Evolutionary conservation across 1,140 invertebrate species (phyloP).

Genomic region (Helicoverpa armigera): DNA sequence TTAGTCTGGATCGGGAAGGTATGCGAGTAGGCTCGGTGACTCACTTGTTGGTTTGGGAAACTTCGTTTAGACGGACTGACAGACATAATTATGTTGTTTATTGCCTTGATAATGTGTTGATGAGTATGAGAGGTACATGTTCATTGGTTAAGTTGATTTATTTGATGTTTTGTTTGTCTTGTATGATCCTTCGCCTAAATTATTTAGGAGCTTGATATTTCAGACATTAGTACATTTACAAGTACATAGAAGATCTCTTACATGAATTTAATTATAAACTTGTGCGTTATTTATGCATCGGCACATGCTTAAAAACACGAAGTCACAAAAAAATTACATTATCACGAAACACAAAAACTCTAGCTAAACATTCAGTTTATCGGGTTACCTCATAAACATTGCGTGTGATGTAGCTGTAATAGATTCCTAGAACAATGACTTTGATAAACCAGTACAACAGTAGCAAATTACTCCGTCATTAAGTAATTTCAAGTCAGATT

Average conservation of each 20-base stretch:
- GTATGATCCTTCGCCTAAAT: no score
- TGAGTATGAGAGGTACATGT: neutral
- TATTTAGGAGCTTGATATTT: neutral
- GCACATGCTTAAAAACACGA: no score
- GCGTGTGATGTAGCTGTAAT: constrained; percentile 30
- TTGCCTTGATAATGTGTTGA: constrained; percentile 29
- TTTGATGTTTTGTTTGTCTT: neutral
- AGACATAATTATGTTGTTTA: constrained; percentile 30
- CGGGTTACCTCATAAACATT: constrained; percentile 7
- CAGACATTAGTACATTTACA: no score
- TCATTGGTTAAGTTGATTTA: neutral
- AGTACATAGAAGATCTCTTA: no score
- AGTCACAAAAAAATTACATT: no score
- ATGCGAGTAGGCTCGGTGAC: constrained; percentile 51
- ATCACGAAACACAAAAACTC: neutral
- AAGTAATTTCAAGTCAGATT: constrained; percentile 29
- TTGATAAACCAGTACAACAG: neutral
- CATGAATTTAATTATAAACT: no score
- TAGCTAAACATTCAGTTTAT: constrained; percentile 1
- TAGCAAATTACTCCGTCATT: constrained; percentile 30
- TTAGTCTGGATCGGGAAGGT: constrained; percentile 37
- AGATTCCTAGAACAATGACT: constrained; percentile 31
- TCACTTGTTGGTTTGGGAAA: constrained; percentile 48
- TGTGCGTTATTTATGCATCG: no score
- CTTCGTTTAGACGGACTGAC: constrained; percentile 22